Evolutionary conservation across 2,888 invertebrate genomes (phyloP).

Genomic region (Cerastis leucographa): DNA sequence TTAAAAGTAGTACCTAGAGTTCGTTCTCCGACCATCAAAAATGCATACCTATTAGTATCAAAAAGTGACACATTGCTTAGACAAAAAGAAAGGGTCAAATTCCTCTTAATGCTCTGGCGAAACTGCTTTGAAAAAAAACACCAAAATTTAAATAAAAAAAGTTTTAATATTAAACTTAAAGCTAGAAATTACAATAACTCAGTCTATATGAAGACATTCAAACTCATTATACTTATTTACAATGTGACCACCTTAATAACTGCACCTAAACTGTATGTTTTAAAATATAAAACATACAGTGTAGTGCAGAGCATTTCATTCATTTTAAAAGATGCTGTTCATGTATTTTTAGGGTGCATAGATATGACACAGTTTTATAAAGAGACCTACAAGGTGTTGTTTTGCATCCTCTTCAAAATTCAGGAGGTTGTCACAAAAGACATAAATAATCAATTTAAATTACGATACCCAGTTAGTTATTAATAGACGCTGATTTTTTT

Average conservation of each 20-base stretch:
- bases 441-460: no score
- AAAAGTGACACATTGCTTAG: background rate
- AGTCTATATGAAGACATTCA: slow-evolving; percentile 50
- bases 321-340: background rate
- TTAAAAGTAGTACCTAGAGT: background rate
- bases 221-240: slow-evolving; percentile 39
- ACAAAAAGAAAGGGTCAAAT: background rate
- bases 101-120: background rate
- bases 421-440: no score
- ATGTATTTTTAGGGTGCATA: background rate
- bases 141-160: slow-evolving; percentile 29
- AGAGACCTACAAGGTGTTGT: background rate
- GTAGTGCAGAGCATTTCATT: background rate
- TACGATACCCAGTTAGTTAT: no score
- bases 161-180: slow-evolving; percentile 56
- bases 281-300: background rate
- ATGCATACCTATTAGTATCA: background rate
- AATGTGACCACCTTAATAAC: slow-evolving; percentile 5
- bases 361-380: background rate
- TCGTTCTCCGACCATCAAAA: background rate
- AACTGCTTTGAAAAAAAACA: background rate
- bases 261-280: no score
- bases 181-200: slow-evolving; percentile 50
- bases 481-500: no score
- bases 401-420: no score